These are phyloP conservation scores for Hippopotamyrus pictus DNA, from an alignment of 2,797 vertebrate genomes.

Conservation along the genomic window DNA sequence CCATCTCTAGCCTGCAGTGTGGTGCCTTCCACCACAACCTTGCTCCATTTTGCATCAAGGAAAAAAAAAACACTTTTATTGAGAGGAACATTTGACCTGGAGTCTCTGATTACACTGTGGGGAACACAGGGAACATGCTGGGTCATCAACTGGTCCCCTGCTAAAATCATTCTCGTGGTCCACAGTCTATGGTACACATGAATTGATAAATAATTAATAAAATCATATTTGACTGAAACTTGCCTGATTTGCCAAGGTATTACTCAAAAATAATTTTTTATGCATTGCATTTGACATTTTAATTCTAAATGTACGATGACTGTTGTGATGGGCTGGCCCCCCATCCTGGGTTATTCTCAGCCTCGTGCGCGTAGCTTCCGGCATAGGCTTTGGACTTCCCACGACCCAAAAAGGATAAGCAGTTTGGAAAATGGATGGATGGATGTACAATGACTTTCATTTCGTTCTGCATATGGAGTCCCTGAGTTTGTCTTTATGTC, in stretches of 20 bases:
- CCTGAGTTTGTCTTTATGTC: background rate
- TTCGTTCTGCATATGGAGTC: background rate
- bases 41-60: background rate
- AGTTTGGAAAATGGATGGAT: too few species aligned
- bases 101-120: background rate
- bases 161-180: background rate
- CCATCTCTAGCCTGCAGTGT: background rate
- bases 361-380: too few species aligned
- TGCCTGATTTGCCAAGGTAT: background rate
- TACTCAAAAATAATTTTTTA: background rate
- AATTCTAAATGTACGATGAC: background rate
- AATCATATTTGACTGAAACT: background rate
- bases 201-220: background rate
- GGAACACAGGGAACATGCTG: background rate
- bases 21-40: background rate
- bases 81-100: background rate
- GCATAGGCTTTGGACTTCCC: too few species aligned
- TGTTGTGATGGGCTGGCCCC: too few species aligned
- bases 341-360: too few species aligned
- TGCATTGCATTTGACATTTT: background rate
- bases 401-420: too few species aligned
- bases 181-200: background rate
- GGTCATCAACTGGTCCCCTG: background rate
- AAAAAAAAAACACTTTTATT: background rate
- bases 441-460: background rate